Base-by-base conservation (phyloP, 2,888 invertebrate genomes). In the Aspidiotus rigidus region DNA sequence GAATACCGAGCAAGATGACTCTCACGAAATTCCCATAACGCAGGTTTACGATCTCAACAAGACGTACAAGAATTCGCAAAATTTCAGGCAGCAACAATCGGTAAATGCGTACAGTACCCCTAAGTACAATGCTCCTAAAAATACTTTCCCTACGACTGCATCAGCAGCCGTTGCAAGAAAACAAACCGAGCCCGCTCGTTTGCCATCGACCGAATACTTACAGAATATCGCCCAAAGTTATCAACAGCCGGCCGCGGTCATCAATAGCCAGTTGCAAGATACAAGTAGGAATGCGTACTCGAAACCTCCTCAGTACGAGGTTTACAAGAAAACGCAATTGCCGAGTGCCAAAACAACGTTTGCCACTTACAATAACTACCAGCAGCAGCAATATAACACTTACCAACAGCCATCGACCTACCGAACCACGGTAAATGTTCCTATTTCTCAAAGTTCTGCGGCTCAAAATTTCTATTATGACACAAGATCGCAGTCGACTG, bases 301-400 rank as follows among this genome's bases (percentile, higher is more conserved):
- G 2, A 72, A 71, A 40, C 70, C 73, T 2, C 74, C 74, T 64
- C 72, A 73, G 6, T 73, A 73, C 72, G 28, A 72, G 42, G 69
- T 73, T 73, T 72, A 71, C 71, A 72, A 72, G 69, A 69, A 72
- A 71, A 74, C 73, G 73, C 66, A 73, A 62, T 70, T 72, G 77
- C 77, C 44, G 73, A 74, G 72, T 78, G 73, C 76, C 74, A 77
- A 75, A 73, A 79, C 77, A 76, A 75, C 63, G 1, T 49, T 49
- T 49, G 69, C 64, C 60, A 71, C 62, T 28, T 70, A 72, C 63
- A 62, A 49, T 49, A 49, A 71, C 28, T 15, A 71, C 41, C 57
- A 71, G 62, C 71, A 73, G 62, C 64, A 72, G 61, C 69, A 62
- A 59, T 63, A 69, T 66, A 63, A 71, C 54, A 57, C 56, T 39